phyloP scores from a whole-genome alignment of 1,140 invertebrate species.

The Drosophila fuyamai region DNA sequence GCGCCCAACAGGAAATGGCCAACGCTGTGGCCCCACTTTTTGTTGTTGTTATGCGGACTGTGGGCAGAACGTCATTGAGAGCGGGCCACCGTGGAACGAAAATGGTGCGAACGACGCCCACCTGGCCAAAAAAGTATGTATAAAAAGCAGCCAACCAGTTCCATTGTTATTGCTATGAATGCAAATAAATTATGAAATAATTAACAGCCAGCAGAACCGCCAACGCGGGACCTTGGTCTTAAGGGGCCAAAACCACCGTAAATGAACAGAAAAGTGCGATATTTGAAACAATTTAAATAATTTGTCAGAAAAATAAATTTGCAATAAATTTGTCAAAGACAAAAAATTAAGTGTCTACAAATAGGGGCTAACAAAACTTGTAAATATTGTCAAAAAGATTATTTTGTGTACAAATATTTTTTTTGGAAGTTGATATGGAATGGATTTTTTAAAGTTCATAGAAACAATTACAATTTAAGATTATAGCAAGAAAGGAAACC shows the following conservation, averaged over 20 bases:
- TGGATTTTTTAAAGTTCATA: no score
- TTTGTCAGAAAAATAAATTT: no score
- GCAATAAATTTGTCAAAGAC: no score
- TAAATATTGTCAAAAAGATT: no score
- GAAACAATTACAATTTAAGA: no score
- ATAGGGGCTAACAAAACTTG: no score
- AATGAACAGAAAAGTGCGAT: neutral
- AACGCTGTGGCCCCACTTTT: constrained; percentile 38
- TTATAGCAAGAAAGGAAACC: no score
- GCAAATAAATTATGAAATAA: constrained; percentile 62
- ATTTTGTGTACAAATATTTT: no score
- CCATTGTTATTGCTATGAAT: constrained; percentile 44
- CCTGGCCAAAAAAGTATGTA: constrained; percentile 13
- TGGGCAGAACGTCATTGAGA: constrained; percentile 47
- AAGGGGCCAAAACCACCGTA: neutral
- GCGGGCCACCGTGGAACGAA: constrained; percentile 34
- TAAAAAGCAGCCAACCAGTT: constrained; percentile 37
- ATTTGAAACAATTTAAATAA: neutral
- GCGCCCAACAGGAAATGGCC: constrained; percentile 68
- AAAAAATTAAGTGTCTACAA: no score
- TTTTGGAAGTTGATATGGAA: no score
- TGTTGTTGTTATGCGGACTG: constrained; percentile 19
- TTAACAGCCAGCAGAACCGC: constrained; percentile 30
- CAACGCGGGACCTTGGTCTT: constrained; percentile 24
- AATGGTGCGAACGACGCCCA: constrained; percentile 48